Evolutionary conservation across 1,140 invertebrate genomes (phyloP).

Genomic region (Pogonognathellus flavescens): DNA sequence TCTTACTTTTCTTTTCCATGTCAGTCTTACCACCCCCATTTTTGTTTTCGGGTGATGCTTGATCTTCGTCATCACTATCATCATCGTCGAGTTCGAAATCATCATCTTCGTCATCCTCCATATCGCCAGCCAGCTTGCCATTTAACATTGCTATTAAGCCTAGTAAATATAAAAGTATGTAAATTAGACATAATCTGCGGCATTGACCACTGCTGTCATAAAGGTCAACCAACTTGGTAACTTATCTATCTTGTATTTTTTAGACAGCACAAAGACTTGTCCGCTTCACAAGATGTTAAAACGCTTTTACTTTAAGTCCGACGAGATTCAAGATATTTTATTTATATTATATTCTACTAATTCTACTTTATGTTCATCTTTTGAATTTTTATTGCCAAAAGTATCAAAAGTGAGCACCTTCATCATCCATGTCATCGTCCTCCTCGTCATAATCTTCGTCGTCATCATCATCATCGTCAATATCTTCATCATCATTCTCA

Average conservation of each 20-base stretch:
- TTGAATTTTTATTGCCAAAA: too few relatives aligned
- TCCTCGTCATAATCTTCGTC: conserved; percentile 68
- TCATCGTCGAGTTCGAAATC: conserved; percentile 53
- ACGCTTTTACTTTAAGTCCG: too few relatives aligned
- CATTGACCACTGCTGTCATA: too few relatives aligned
- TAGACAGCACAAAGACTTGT: too few relatives aligned
- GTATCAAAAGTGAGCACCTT: neutral
- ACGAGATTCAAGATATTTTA: too few relatives aligned
- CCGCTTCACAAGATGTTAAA: too few relatives aligned
- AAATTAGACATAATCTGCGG: too few relatives aligned
- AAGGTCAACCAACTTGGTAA: too few relatives aligned
- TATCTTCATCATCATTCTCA: conserved; percentile 48
- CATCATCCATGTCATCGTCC: conserved; percentile 46
- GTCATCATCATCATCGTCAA: conserved; percentile 61
- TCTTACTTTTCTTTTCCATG: neutral
- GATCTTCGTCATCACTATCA: conserved; percentile 52
- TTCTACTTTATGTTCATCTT: too few relatives aligned
- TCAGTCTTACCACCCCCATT: conserved; percentile 40
- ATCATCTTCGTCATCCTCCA: neutral
- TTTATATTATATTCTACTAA: too few relatives aligned
- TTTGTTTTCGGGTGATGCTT: conserved; percentile 6
- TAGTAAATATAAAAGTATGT: too few relatives aligned
- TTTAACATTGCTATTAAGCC: neutral
- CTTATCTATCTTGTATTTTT: too few relatives aligned
- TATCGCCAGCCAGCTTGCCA: neutral